Conservation (phyloP, 2,113 vertebrate species). For the Bombycilla garrulus region DNA sequence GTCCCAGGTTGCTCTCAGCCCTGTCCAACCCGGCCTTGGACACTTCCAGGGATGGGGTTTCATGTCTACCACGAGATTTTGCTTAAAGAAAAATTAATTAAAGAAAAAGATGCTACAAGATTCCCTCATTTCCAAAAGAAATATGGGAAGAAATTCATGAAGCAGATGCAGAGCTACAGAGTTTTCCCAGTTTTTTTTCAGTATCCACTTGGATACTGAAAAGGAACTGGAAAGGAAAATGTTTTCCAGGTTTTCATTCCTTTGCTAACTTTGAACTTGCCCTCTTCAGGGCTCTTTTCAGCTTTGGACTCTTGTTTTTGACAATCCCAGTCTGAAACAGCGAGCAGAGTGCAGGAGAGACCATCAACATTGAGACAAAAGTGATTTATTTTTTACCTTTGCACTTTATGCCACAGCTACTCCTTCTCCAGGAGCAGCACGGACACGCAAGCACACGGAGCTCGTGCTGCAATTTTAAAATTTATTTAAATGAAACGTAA, state of each 20-base stretch:
- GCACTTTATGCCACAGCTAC: background rate
- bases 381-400: background rate
- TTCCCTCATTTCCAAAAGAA: background rate
- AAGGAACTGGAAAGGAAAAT: background rate
- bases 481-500: conserved; percentile 43
- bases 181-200: background rate
- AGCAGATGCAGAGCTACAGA: background rate
- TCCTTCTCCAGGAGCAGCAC: background rate
- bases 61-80: rapidly evolving
- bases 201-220: background rate
- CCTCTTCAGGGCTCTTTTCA: background rate
- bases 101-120: background rate
- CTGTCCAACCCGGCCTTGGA: rapidly evolving
- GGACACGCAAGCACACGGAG: background rate
- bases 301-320: background rate
- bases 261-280: background rate
- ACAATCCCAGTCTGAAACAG: background rate
- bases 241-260: background rate
- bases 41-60: background rate
- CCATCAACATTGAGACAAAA: background rate
- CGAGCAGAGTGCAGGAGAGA: background rate
- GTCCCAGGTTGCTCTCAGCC: rapidly evolving
- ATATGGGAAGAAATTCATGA: background rate
- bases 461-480: background rate
- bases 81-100: too few species aligned